These are phyloP conservation scores for Pterocles gutturalis DNA, from an alignment of 2,113 vertebrate genomes.

Conservation along the genomic window DNA sequence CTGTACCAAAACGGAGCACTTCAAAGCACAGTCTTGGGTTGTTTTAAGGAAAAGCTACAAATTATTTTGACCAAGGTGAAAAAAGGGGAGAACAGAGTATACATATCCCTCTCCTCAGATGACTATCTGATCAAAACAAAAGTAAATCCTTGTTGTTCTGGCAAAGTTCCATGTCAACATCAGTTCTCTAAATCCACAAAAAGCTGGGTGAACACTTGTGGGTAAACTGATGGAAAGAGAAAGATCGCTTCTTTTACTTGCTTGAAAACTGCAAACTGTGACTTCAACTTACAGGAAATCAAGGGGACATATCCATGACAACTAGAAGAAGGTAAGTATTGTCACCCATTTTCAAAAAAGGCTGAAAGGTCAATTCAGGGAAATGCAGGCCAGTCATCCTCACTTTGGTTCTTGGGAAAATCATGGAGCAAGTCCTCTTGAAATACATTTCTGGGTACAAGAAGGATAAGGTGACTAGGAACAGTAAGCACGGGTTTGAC, in stretches of 20 bases:
- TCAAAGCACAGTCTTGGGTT: neutral
- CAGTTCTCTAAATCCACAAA: neutral
- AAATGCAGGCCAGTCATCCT: neutral
- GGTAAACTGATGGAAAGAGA: neutral
- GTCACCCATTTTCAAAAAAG: neutral
- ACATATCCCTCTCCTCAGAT: neutral
- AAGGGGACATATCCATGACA: neutral
- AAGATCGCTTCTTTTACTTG: neutral
- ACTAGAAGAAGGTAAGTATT: neutral
- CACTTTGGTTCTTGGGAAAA: neutral
- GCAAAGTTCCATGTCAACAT: neutral
- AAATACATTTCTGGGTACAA: neutral
- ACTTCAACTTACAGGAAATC: neutral
- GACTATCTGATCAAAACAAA: neutral
- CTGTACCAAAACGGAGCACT: neutral
- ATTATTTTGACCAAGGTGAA: neutral
- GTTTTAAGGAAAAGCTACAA: neutral
- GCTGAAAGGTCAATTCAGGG: neutral
- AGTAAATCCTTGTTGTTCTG: neutral
- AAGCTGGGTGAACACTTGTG: neutral
- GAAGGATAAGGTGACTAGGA: neutral
- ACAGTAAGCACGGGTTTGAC: neutral
- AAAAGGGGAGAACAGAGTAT: neutral
- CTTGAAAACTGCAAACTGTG: neutral
- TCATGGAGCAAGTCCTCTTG: neutral